A percentile compares a stretch with the other conserved stretches of the same genome.
These are phyloP conservation scores for Suillia variegata DNA, from an alignment of 2,888 invertebrate genomes.

Conservation along the genomic window DNA sequence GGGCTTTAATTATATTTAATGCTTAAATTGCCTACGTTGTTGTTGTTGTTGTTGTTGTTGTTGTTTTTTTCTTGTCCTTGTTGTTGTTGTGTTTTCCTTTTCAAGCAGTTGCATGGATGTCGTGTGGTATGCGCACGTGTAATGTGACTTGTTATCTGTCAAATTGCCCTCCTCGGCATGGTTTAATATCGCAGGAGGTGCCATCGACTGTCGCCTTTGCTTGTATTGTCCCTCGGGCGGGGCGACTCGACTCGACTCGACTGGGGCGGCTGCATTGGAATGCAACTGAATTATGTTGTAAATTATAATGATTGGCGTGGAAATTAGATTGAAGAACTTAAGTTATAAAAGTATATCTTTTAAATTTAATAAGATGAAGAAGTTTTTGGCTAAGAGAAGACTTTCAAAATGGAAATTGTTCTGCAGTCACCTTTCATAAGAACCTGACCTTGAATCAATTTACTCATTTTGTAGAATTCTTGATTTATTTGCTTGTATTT, in stretches of 20 bases:
- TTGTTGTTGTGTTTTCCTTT: too few species aligned
- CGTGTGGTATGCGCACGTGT: conserved; percentile 33
- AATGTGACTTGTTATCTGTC: conserved; percentile 36
- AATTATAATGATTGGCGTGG: background rate
- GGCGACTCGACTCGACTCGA: too few species aligned
- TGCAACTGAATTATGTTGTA: background rate
- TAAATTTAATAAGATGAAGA: too few species aligned
- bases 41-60: background rate
- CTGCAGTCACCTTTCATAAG: too few species aligned
- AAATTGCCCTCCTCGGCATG: conserved; percentile 6
- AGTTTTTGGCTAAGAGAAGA: too few species aligned
- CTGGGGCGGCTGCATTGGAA: background rate
- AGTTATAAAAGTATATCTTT: too few species aligned
- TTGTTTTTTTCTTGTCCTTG: background rate
- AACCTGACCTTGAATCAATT: too few species aligned
- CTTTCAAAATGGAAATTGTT: too few species aligned
- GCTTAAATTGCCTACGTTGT: background rate
- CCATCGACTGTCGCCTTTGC: background rate
- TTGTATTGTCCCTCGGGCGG: background rate
- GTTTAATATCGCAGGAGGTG: background rate
- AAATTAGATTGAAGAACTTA: background rate
- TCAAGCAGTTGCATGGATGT: conserved; percentile 15
- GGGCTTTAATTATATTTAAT: conserved; percentile 4
- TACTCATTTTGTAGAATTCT: too few species aligned
- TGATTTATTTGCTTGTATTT: too few species aligned